These are phyloP conservation scores for Pavo muticus DNA, from an alignment of 2,113 vertebrate species.

Conservation along the genomic window DNA sequence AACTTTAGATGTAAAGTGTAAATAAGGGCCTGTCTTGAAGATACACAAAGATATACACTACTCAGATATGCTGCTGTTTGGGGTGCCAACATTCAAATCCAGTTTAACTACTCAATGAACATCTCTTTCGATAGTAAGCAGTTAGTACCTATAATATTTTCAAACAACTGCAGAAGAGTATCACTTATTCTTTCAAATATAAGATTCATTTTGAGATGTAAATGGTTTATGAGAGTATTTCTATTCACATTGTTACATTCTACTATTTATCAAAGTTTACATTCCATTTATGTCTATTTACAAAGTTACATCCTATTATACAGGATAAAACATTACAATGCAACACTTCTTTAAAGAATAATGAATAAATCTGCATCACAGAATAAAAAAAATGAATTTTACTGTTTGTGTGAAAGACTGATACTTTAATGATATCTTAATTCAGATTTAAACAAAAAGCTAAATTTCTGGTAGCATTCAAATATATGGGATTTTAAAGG, in stretches of 20 bases:
- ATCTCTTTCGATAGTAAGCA: not conserved
- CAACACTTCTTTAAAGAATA: not conserved
- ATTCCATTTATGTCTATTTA: no score
- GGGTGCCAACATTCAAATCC: not conserved
- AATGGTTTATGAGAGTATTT: not conserved
- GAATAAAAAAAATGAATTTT: not conserved
- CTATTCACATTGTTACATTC: no score
- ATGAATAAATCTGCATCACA: not conserved
- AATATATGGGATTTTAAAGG: not conserved
- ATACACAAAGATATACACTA: not conserved
- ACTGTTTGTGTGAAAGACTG: not conserved
- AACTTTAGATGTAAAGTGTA: not conserved
- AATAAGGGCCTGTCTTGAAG: not conserved
- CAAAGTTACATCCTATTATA: no score
- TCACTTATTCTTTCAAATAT: not conserved
- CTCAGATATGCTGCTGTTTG: not conserved
- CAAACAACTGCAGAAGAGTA: not conserved
- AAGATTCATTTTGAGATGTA: not conserved
- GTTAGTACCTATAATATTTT: not conserved
- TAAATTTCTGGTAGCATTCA: not conserved
- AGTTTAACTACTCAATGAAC: not conserved
- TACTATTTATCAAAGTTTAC: no score
- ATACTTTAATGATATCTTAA: not conserved
- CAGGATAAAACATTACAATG: not conserved
- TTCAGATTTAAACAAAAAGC: not conserved